These are phyloP conservation scores for Cactoblastis cactorum DNA, from an alignment of 2,888 invertebrate species.

Conservation along the genomic window DNA sequence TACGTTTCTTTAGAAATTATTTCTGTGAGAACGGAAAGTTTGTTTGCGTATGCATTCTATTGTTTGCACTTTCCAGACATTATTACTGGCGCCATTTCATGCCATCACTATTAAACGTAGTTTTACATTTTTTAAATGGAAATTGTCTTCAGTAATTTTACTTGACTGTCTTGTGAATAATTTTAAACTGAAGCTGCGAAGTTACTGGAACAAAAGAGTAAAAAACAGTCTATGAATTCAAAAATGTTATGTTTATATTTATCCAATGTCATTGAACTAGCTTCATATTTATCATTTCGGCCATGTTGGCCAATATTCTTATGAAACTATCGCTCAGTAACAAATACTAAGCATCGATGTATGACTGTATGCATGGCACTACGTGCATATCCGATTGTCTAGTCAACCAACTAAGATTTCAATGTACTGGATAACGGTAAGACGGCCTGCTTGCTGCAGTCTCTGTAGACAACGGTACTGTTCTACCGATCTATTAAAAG, in stretches of 20 bases:
- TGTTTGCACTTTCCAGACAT: constrained; percentile 15
- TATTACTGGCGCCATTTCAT: background rate
- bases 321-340: background rate
- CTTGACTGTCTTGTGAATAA: no score
- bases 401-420: constrained; percentile 23
- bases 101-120: background rate
- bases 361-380: background rate
- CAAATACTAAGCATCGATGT: background rate
- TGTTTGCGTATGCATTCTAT: constrained; percentile 13
- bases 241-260: no score
- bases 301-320: background rate
- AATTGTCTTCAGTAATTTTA: no score
- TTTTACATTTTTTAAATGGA: no score
- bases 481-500: constrained; percentile 15
- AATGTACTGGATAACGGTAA: constrained; percentile 28
- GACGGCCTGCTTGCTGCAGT: constrained; percentile 29
- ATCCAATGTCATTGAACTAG: background rate
- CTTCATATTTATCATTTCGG: background rate
- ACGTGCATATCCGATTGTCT: constrained; percentile 10
- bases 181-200: no score
- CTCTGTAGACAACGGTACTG: constrained; percentile 27
- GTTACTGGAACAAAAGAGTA: no score
- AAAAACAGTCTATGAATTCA: no score
- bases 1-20: constrained; percentile 26
- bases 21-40: constrained; percentile 27